A percentile compares a stretch with the other conserved stretches of the same genome.
Evolutionary conservation across 1,140 invertebrate species (phyloP).

Genomic region (Cydia splendana): DNA sequence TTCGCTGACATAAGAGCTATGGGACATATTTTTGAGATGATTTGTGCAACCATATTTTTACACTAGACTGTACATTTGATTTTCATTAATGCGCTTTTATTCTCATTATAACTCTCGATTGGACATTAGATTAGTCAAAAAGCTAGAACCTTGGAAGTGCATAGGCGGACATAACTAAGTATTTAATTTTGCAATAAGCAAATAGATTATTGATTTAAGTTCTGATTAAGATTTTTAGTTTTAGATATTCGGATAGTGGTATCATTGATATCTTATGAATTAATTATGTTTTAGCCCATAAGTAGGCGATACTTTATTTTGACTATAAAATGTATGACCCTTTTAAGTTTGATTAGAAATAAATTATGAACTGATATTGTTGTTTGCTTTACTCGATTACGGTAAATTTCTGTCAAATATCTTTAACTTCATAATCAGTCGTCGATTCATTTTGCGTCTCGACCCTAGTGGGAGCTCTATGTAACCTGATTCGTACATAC

Average conservation of each 20-base stretch:
- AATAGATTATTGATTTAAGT: background rate
- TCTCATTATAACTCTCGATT: too few relatives aligned
- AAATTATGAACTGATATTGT: background rate
- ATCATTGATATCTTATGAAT: background rate
- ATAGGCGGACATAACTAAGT: too few relatives aligned
- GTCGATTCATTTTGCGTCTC: too few relatives aligned
- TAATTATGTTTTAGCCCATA: background rate
- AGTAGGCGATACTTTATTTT: background rate
- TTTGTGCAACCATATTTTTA: too few relatives aligned
- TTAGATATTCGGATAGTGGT: background rate
- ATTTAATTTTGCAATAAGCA: constrained; percentile 4
- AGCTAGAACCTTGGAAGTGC: too few relatives aligned
- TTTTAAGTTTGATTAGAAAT: background rate
- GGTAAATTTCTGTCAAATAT: background rate
- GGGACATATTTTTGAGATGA: too few relatives aligned
- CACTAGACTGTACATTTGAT: too few relatives aligned
- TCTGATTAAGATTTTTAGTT: background rate
- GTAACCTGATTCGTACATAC: too few relatives aligned
- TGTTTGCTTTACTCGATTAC: background rate
- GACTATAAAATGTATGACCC: background rate
- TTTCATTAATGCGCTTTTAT: too few relatives aligned
- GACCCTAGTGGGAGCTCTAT: too few relatives aligned
- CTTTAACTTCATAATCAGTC: too few relatives aligned
- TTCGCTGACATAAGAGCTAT: too few relatives aligned
- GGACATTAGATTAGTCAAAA: background rate